These are phyloP conservation scores for Stegodyphus mimosarum DNA, from an alignment of 1,140 invertebrate genomes.

Conservation along the genomic window DNA sequence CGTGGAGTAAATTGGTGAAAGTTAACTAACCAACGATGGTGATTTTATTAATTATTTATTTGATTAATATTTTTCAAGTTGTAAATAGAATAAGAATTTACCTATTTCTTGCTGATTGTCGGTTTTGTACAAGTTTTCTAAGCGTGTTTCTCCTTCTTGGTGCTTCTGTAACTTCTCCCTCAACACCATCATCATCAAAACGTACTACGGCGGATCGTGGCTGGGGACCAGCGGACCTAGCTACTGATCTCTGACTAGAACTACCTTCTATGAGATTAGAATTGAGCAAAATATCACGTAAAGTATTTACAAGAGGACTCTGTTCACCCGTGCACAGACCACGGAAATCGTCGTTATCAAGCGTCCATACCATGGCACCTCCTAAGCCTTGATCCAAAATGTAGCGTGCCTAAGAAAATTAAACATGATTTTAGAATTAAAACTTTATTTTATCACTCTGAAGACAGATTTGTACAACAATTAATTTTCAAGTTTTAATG, in stretches of 20 bases:
- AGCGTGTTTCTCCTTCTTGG: slow-evolving; percentile 44
- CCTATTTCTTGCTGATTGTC: slow-evolving; percentile 43
- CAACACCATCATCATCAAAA: slow-evolving; percentile 25
- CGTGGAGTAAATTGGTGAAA: too few relatives aligned
- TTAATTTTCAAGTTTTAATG: too few relatives aligned
- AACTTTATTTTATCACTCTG: background rate
- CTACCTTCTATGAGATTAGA: slow-evolving; percentile 39
- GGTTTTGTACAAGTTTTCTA: slow-evolving; percentile 37
- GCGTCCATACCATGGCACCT: slow-evolving; percentile 93
- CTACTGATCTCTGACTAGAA: slow-evolving; percentile 20
- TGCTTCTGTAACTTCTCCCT: slow-evolving; percentile 6
- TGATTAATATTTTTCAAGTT: too few relatives aligned
- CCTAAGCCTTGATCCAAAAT: slow-evolving; percentile 86
- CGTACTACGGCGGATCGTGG: slow-evolving; percentile 6
- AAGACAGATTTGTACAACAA: too few relatives aligned
- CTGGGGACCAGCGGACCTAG: slow-evolving; percentile 33
- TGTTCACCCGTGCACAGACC: slow-evolving; percentile 61
- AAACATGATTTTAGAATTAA: background rate
- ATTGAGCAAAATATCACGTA: slow-evolving; percentile 6
- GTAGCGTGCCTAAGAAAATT: slow-evolving; percentile 75
- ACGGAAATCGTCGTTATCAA: slow-evolving; percentile 92
- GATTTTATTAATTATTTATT: too few relatives aligned
- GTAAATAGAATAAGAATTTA: background rate
- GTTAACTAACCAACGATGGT: too few relatives aligned
- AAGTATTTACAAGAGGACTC: slow-evolving; percentile 61